Evolutionary conservation across 37 sponge, comb jelly and placozoan genomes (phyloP).

Genomic region (Chondrosia reniformis): DNA sequence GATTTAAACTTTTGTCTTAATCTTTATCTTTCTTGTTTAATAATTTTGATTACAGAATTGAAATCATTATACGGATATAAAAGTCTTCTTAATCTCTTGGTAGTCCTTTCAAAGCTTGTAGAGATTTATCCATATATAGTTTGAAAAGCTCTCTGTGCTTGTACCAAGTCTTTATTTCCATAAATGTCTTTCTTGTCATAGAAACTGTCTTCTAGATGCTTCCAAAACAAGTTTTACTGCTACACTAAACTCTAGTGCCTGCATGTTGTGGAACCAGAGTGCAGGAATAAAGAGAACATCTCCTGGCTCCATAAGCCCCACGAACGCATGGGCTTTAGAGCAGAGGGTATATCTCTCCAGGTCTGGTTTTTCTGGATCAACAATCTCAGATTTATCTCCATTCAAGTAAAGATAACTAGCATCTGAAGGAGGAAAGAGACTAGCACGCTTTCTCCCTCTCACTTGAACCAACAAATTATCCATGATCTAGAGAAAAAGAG

Average conservation of each 20-base stretch:
- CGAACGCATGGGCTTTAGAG: constrained; percentile 31
- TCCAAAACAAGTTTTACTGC: constrained; percentile 94
- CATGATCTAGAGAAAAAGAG: constrained; percentile 83
- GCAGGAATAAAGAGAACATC: constrained; percentile 95
- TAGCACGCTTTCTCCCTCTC: constrained; percentile 69
- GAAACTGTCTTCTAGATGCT: constrained; percentile 47
- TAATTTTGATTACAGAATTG: constrained; percentile 29
- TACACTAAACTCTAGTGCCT: constrained; percentile 70
- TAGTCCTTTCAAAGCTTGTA: constrained; percentile 57
- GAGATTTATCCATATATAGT: constrained; percentile 66
- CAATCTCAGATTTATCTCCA: constrained; percentile 83
- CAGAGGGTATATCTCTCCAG: constrained; percentile 62
- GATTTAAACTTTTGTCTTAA: too few species aligned
- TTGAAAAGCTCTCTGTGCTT: constrained; percentile 77
- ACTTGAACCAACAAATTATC: constrained; percentile 93
- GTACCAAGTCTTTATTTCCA: constrained; percentile 84
- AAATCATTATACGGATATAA: constrained; percentile 59
- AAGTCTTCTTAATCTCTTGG: constrained; percentile 82
- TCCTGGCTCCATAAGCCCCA: constrained; percentile 64
- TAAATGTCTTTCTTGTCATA: constrained; percentile 82
- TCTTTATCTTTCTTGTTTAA: too few species aligned
- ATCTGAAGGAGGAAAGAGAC: constrained; percentile 73
- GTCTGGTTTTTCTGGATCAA: constrained; percentile 81
- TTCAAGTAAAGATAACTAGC: constrained; percentile 66
- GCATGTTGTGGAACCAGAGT: constrained; percentile 93